A percentile compares a stretch with the other conserved stretches of the same genome.
phyloP scores from a whole-genome alignment of 2,797 vertebrate species.

The Serranus cabrilla region DNA sequence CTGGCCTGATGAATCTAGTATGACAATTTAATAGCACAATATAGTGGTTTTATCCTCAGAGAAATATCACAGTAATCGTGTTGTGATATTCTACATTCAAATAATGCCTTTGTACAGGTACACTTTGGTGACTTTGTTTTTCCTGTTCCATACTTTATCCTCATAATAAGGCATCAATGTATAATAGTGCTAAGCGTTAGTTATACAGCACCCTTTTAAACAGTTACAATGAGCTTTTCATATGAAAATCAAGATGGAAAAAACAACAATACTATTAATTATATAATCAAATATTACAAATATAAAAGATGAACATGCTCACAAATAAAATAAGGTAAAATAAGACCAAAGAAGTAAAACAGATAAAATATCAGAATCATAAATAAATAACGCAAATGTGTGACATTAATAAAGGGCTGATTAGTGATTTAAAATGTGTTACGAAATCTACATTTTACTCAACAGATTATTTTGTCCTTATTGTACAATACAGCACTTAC shows the following conservation, averaged over 20 bases:
- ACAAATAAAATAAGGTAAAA: not conserved
- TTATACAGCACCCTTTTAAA: too few species aligned
- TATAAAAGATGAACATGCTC: not conserved
- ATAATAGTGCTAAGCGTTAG: too few species aligned
- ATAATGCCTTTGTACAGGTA: not conserved
- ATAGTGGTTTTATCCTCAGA: conserved; percentile 22
- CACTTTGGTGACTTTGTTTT: not conserved
- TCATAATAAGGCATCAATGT: too few species aligned
- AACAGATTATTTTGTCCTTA: not conserved
- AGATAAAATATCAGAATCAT: not conserved
- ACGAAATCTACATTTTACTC: not conserved
- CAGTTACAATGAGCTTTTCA: too few species aligned
- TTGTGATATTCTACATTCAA: conserved; percentile 10
- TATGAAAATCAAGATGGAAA: too few species aligned
- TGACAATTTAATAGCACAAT: conserved; percentile 57
- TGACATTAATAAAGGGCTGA: not conserved
- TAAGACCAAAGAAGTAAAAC: not conserved
- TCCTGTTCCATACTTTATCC: too few species aligned
- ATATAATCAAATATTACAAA: too few species aligned
- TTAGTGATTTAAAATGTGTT: not conserved
- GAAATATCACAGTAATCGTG: conserved; percentile 8
- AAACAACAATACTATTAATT: not conserved
- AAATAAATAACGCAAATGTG: not conserved
- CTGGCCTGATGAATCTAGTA: conserved; percentile 70
- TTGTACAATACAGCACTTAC: not conserved